Base-by-base conservation (phyloP, 2,113 vertebrate species). In the Otus sunia region DNA sequence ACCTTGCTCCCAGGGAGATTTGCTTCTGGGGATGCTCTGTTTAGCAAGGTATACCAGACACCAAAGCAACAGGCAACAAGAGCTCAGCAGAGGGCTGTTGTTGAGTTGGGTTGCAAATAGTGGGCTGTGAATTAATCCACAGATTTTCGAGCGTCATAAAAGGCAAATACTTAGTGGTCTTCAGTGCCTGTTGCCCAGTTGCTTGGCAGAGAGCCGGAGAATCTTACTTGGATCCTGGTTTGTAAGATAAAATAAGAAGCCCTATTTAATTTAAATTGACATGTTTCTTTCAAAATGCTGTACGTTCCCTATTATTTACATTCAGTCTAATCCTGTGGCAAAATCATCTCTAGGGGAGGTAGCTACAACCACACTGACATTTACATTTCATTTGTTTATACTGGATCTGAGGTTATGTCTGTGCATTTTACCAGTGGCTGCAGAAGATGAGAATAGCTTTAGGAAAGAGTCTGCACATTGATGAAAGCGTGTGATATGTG, bases 371-470 rank as follows among this genome's bases (percentile, higher is more conserved):
- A 47, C 74, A 73, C 26, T 95, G 94, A 88, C 89, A 83, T 97
- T 94, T 95, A 83, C 71, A 86, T 95, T 97, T 90, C 41, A 43
- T 95, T 92, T 96, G 93, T 86, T 96, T 96, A 77, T 85, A 34
- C 67, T 88, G 55, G 50, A 85, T 96, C 91, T 91, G 95, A 86
- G 25, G 88, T 92, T 89, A 39, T 64, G 71, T 80, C 78, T 92
- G 13, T 82, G 63, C 67, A 56, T 94, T 91, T 82, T 67, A 85
- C 76, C 30, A 74, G 68, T 87, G 73, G 43, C 69, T 82, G 78
- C 85, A 93, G 80, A 84, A 89, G 88, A 80, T 75, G 77, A 83
- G 75, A 92, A 94, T 59, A 88, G 90, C 74, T 95, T 86, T 82
- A 95, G 92, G 85, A 96, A 91, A 62, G 62, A 71, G 52, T 22